Evolutionary conservation across 1,140 invertebrate genomes (phyloP), one percentile per base, ranked within the genome.

Genomic region (Bombus sylvicola): DNA sequence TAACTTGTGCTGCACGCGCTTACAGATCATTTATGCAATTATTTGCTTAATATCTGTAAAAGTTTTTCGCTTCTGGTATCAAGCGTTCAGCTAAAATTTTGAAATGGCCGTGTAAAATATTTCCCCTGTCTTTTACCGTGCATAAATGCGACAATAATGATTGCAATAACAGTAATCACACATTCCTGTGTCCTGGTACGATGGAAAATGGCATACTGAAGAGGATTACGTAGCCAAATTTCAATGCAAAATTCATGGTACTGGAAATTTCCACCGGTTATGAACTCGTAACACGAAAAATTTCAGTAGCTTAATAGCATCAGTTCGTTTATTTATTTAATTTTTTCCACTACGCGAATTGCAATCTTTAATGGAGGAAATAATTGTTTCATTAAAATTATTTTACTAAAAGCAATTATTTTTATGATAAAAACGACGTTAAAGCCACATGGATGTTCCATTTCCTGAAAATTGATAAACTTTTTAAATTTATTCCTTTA

Each of bases 111-210:
- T 34, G 10, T 78, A 12, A 78, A 78, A 78, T 66, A 78, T 78
- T 64, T 39, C 18, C 1, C 31, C 37, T 25, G 22, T 75, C 12
- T 13, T 62, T n/a, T 25, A n/a, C 3, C 37, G 8, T 3, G 34
- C 12, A 62, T 59, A 77, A 77, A 39, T 39, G 28, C 59, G 6
- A 6, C 15, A 9, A n/a, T 78, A 64, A 75, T 75, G 74, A 43
- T 43, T 28, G 47, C 43, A 75, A 59, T 76, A 76, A 76, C 74
- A 57, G 74, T 76, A 76, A 76, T 76, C 34, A 10, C 74, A 39
- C 34, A 37, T 75, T 75, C 25, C 53, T 28, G 73, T 31, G 31
- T 25, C 13, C 72, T 2, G 3, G 31, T 31, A 41, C 47, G 73
- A 37, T 37, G 3, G 47, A 57, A 64, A 75, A 75, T 75, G 73